These are phyloP conservation scores for Torymus aiolomorphi DNA, from an alignment of 2,888 invertebrate genomes.

Conservation along the genomic window DNA sequence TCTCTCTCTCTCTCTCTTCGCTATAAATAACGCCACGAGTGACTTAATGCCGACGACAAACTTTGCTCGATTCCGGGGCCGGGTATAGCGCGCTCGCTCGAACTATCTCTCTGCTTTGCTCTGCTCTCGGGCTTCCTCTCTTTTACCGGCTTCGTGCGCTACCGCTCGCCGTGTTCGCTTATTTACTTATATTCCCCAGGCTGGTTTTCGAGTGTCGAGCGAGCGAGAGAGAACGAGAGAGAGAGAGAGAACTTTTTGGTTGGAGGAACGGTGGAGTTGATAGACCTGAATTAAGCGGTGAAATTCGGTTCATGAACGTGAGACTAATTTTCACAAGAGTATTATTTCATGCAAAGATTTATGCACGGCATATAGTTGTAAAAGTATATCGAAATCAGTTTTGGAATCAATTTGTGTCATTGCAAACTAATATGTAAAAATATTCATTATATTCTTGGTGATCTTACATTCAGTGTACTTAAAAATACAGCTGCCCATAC, in stretches of 20 bases:
- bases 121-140: slow-evolving; percentile 52
- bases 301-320: neutral
- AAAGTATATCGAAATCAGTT: no score
- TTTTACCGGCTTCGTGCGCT: slow-evolving; percentile 26
- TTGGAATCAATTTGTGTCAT: no score
- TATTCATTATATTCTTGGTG: no score
- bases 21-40: slow-evolving; percentile 71
- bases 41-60: slow-evolving; percentile 69
- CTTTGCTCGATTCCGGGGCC: slow-evolving; percentile 62
- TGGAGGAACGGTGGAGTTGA: neutral
- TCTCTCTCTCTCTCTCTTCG: slow-evolving; percentile 44
- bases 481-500: no score
- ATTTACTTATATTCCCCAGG: slow-evolving; percentile 26
- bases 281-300: slow-evolving; percentile 3
- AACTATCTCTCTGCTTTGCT: slow-evolving; percentile 24
- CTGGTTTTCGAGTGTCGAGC: slow-evolving; percentile 27
- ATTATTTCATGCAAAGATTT: no score
- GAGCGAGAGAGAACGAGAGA: no score
- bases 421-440: no score
- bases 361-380: no score
- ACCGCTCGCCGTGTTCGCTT: slow-evolving; percentile 15
- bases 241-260: slow-evolving; percentile 12
- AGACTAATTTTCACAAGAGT: no score
- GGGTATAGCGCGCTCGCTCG: slow-evolving; percentile 44
- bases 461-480: no score